Evolutionary conservation across 2,797 vertebrate genomes (phyloP), one percentile per base, ranked within the genome.

Genomic region (Zonotrichia albicollis): DNA sequence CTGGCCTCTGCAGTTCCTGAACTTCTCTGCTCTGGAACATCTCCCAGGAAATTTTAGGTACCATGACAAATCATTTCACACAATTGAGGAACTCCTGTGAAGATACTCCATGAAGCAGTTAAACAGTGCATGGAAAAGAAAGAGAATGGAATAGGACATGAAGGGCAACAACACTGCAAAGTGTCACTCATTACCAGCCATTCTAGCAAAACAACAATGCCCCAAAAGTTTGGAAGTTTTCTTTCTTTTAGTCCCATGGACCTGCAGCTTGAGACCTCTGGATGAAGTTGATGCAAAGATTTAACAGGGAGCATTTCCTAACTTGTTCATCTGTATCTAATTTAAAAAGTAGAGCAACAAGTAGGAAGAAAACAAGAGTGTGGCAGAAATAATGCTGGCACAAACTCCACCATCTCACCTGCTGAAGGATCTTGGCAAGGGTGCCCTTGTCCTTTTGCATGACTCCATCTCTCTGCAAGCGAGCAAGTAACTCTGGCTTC

Each of bases 381-480:
- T 43, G 74, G 53, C 11, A 15, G n/a, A 38, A 50, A 51, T 38
- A 38, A 21, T 50, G 45, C 19, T 36, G 19, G 3, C n/a, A 36
- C 40, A 42, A 54, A 17, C 36, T 27, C 11, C 21, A 19, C 3
- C 15, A 61, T 62, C 97, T 97, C 93, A 99, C 99, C 98, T 99
- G 98, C 68, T 98, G 98, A 96, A 99, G 98, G 87, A 98, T 97
- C 82, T 97, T 98, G 90, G 98, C 98, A 65, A 99, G 96, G 25
- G 98, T 98, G 92, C 98, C 98, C 83, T 98, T 98, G 97, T 99
- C 99, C 97, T 99, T 99, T 96, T 98, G 98, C 97, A 97, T 98
- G 96, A 99, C 97, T 10, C 99, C 99, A 54, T 99, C 99, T 94
- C 98, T 98, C 85, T 99, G 98, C 95, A 99, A 97, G 93, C 98